Evolutionary conservation across 1,140 invertebrate genomes (phyloP).

Genomic region (Pachyrhynchus sulphureomaculatus): DNA sequence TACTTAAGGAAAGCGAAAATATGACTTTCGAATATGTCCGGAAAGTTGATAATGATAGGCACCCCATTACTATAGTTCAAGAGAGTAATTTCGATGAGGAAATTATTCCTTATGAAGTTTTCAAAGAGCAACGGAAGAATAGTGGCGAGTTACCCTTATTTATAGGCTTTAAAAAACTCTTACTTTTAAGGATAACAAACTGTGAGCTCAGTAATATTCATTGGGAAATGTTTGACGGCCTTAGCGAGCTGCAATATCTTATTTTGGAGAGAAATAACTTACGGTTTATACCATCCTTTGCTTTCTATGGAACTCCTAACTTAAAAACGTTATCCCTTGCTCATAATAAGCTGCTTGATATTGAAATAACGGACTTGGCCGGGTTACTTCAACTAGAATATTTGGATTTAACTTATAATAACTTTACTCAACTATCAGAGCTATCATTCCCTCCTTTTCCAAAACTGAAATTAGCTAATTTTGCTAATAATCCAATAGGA

Average conservation of each 20-base stretch:
- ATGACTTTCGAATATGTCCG: conserved; percentile 47
- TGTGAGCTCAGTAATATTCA: conserved; percentile 63
- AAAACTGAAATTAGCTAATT: conserved; percentile 60
- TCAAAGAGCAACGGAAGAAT: conserved; percentile 55
- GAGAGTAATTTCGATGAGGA: conserved; percentile 53
- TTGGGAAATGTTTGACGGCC: conserved; percentile 70
- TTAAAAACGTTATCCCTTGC: conserved; percentile 63
- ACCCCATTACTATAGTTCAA: conserved; percentile 45
- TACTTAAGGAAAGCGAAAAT: conserved; percentile 41
- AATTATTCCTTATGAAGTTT: conserved; percentile 65
- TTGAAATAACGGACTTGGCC: conserved; percentile 66
- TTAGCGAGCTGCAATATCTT: conserved; percentile 60
- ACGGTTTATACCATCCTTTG: conserved; percentile 65
- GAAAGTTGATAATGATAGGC: conserved; percentile 39
- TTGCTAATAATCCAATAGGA: conserved; percentile 66
- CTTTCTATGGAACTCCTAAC: conserved; percentile 66
- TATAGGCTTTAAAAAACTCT: conserved; percentile 57
- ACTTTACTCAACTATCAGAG: conserved; percentile 67
- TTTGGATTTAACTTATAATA: conserved; percentile 66
- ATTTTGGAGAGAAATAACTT: conserved; percentile 65
- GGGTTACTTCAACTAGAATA: conserved; percentile 65
- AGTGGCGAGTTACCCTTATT: conserved; percentile 56
- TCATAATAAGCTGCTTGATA: conserved; percentile 61
- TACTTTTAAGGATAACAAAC: conserved; percentile 59
- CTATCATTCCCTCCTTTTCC: conserved; percentile 70